A percentile compares a stretch with the other conserved stretches of the same genome.
Evolutionary conservation across 1,140 invertebrate genomes (phyloP).

Genomic region (Ditylenchus dipsaci): DNA sequence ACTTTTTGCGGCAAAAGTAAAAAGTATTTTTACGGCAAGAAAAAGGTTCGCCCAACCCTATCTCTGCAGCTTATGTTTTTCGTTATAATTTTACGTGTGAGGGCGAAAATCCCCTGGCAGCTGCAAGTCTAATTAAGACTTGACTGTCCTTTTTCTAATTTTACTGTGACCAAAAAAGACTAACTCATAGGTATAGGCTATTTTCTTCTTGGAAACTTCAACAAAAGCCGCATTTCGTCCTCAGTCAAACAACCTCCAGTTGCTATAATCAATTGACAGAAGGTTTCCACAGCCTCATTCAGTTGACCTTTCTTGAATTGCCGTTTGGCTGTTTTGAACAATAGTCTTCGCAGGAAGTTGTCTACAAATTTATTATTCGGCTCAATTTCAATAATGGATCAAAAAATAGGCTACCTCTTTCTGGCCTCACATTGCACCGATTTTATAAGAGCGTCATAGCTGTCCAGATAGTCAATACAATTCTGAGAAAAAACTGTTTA

Average conservation of each 20-base stretch:
- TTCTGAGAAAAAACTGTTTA: neutral
- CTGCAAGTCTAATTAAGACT: no score
- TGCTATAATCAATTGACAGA: constrained; percentile 37
- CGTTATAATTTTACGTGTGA: no score
- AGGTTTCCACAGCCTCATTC: constrained; percentile 36
- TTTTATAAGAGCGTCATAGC: constrained; percentile 14
- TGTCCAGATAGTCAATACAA: constrained; percentile 17
- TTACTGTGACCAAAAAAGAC: neutral
- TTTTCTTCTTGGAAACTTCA: constrained; percentile 29
- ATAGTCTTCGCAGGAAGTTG: constrained; percentile 31
- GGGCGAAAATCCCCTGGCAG: no score
- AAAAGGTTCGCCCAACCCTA: no score
- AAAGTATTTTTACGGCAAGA: no score
- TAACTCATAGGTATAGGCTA: constrained; percentile 6
- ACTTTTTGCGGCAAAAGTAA: no score
- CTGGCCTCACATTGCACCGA: constrained; percentile 14
- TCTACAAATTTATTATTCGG: constrained; percentile 12
- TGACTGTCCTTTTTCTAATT: constrained; percentile 1
- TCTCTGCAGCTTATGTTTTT: no score
- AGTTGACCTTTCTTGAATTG: constrained; percentile 33
- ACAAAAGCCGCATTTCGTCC: constrained; percentile 27
- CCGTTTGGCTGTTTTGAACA: constrained; percentile 32
- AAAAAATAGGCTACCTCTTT: constrained; percentile 6
- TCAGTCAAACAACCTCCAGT: constrained; percentile 22
- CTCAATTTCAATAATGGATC: neutral